Conservation (phyloP, 1,140 invertebrate genomes). For the Microvelia longipes region DNA sequence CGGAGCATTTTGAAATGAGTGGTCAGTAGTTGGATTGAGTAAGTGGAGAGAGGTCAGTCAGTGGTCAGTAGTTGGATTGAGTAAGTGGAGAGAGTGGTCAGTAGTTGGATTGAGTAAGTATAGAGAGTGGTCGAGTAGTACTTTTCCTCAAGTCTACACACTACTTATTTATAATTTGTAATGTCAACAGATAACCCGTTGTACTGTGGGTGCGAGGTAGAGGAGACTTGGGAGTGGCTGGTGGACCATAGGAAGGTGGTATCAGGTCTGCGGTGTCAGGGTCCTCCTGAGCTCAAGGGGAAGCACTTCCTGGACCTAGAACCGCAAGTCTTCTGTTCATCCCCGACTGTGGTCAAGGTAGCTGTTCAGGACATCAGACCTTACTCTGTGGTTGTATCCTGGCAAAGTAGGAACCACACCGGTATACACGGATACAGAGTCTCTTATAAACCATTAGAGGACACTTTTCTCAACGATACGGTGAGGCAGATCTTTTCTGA, state of each 20-base stretch:
- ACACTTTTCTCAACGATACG: slow-evolving; percentile 28
- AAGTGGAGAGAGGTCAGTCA: too few species aligned
- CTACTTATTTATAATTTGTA: too few species aligned
- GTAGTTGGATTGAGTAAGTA: too few species aligned
- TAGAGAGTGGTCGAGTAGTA: too few species aligned
- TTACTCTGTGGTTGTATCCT: slow-evolving; percentile 69
- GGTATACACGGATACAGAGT: slow-evolving; percentile 72
- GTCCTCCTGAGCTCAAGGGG: slow-evolving; percentile 58
- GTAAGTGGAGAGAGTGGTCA: too few species aligned
- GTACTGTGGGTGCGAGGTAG: slow-evolving; percentile 64
- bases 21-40: too few species aligned
- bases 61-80: too few species aligned
- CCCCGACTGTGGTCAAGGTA: slow-evolving; percentile 60
- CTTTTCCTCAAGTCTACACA: too few species aligned
- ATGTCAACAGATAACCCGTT: slow-evolving; percentile 80
- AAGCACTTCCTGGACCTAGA: slow-evolving; percentile 57
- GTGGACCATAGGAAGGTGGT: slow-evolving; percentile 62
- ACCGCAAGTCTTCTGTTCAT: slow-evolving; percentile 63
- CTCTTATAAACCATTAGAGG: slow-evolving; percentile 59
- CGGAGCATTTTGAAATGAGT: too few species aligned
- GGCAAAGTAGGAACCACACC: slow-evolving; percentile 76
- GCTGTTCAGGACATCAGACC: slow-evolving; percentile 76
- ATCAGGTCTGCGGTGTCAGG: slow-evolving; percentile 49
- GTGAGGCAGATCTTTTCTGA: too few species aligned
- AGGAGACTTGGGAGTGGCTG: slow-evolving; percentile 77